These are phyloP conservation scores for Sthenelais limicola DNA, from an alignment of 2,888 invertebrate species.

Conservation along the genomic window DNA sequence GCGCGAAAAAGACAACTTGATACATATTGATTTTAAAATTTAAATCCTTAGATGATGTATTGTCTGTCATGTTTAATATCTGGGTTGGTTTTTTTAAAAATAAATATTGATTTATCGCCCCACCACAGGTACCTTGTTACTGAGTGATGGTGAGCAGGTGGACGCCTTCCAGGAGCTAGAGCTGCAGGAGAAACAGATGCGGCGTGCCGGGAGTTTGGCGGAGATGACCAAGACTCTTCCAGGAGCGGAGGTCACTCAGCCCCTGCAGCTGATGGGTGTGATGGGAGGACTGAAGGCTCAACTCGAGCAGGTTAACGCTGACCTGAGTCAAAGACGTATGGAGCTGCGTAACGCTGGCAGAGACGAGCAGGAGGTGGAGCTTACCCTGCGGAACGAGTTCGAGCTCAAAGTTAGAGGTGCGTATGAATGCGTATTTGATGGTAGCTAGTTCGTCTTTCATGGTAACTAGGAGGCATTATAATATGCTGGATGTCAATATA, in stretches of 20 bases:
- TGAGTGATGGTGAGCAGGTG: constrained; percentile 45
- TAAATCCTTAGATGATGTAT: too few species aligned
- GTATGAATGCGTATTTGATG: too few species aligned
- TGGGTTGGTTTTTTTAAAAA: too few species aligned
- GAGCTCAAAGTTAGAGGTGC: constrained; percentile 36
- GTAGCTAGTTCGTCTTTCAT: too few species aligned
- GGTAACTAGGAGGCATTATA: too few species aligned
- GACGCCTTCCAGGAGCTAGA: constrained; percentile 46
- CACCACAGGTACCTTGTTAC: neutral
- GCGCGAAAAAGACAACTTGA: too few species aligned
- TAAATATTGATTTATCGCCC: too few species aligned
- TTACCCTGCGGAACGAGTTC: constrained; percentile 28
- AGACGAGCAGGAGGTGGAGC: constrained; percentile 39
- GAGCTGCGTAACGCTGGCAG: constrained; percentile 42
- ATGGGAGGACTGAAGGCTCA: constrained; percentile 57
- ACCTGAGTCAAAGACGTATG: constrained; percentile 17
- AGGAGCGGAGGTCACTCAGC: constrained; percentile 52
- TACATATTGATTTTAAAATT: too few species aligned
- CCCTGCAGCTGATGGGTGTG: constrained; percentile 52
- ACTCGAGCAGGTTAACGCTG: neutral
- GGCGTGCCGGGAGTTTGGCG: constrained; percentile 51
- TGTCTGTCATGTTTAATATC: too few species aligned
- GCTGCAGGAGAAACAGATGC: constrained; percentile 53
- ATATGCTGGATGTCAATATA: too few species aligned
- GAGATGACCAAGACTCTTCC: constrained; percentile 51